Evolutionary conservation across 2,113 vertebrate species (phyloP), one percentile per base, ranked within the genome.

Genomic region (Cinclus cinclus): DNA sequence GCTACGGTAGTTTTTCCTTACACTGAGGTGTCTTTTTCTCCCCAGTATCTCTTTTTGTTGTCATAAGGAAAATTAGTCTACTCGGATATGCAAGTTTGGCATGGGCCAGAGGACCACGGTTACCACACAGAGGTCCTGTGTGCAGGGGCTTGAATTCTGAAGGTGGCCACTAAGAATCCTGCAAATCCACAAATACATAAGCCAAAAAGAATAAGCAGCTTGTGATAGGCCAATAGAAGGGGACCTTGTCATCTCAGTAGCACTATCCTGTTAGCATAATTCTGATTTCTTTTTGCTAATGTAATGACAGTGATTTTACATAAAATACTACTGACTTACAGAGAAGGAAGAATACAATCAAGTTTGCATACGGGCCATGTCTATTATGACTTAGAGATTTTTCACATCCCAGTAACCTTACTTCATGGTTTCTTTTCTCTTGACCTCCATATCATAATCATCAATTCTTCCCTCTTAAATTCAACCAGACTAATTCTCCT

Each of bases 401-500:
- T 92, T 87, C 37, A 65, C 31, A 83, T 85, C 86, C 41, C 47
- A 55, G 35, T 86, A 84, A 86, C 87, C 65, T 93, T 96, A 81
- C 75, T 94, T 97, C 47, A 60, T 74, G 71, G 24, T 83, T 96
- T 68, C 39, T 92, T 95, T 92, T 76, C 71, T 86, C 6, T 0
- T 94, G 84, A 94, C 94, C 96, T 95, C 52, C 46, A 10, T 90
- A 52, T 88, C 81, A 89, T 56, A 90, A 87, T 87, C 89, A 90
- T 87, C 69, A 94, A 63, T 95, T 95, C 63, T 90, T 91, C 90
- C 76, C 59, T 91, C 83, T 90, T 90, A 95, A 95, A 96, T 85
- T 88, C 89, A 55, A 83, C 68, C 70, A 83, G 84, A 75, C 69
- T 92, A 92, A 95, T 93, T 95, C 67, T 85, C 39, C 58, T 92